phyloP scores from a whole-genome alignment of 2,888 invertebrate genomes.

The Ornithoptera priamus region DNA sequence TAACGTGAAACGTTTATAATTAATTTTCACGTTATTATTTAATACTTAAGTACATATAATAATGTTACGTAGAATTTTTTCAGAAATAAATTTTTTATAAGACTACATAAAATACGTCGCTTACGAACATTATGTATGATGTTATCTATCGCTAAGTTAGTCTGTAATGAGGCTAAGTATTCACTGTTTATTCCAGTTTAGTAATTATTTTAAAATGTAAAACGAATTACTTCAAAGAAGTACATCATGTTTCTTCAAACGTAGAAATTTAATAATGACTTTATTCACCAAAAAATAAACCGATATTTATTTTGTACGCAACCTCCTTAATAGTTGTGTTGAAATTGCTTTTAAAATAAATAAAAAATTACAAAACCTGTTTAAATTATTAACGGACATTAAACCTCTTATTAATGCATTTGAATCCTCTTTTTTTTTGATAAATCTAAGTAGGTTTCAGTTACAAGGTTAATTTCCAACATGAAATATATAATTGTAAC shows the following conservation, averaged over 20 bases:
- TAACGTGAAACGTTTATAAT: constrained; percentile 32
- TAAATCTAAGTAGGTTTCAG: too few species aligned
- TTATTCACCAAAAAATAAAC: neutral
- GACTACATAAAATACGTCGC: constrained; percentile 5
- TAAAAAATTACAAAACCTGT: neutral
- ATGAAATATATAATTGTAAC: neutral
- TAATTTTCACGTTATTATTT: constrained; percentile 7
- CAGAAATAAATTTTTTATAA: constrained; percentile 14
- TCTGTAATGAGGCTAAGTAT: neutral
- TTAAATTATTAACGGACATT: neutral
- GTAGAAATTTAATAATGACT: constrained; percentile 1
- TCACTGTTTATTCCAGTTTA: neutral
- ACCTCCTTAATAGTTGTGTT: neutral
- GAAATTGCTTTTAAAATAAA: neutral
- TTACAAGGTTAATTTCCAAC: neutral
- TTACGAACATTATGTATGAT: neutral
- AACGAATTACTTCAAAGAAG: constrained; percentile 13
- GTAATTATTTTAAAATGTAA: constrained; percentile 5
- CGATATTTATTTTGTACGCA: neutral
- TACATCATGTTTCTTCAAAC: constrained; percentile 1
- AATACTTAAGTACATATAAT: neutral
- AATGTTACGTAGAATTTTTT: constrained; percentile 18
- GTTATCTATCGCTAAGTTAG: neutral
- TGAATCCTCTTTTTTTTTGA: too few species aligned
- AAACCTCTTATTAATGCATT: neutral